A percentile compares a stretch with the other conserved stretches of the same genome.
These are phyloP conservation scores for Lagodon rhomboides DNA, from an alignment of 2,797 vertebrate species.

Conservation along the genomic window DNA sequence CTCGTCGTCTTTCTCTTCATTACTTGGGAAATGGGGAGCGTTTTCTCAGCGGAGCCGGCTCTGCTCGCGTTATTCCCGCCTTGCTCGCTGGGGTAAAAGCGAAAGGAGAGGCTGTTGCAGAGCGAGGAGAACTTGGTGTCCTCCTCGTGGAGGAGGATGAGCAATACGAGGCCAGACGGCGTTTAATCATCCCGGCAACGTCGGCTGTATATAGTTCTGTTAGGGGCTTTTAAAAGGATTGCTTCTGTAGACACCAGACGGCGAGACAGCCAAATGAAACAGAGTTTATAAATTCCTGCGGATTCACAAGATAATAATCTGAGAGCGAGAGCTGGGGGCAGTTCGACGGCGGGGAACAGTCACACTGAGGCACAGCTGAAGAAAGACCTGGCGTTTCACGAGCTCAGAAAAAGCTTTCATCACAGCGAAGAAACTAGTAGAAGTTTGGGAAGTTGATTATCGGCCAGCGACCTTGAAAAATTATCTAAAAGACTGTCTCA, in stretches of 20 bases:
- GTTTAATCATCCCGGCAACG: conserved; percentile 62
- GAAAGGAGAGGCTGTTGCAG: conserved; percentile 12
- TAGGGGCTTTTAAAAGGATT: conserved; percentile 70
- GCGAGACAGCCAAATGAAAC: conserved; percentile 53
- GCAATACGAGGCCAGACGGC: conserved; percentile 19
- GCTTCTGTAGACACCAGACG: conserved; percentile 55
- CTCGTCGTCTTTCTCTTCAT: conserved; percentile 67
- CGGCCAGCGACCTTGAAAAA: conserved; percentile 13
- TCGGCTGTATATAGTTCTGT: conserved; percentile 40
- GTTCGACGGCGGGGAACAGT: conserved; percentile 26
- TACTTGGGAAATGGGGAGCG: conserved; percentile 61
- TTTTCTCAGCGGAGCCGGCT: conserved; percentile 50
- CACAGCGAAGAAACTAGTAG: not conserved
- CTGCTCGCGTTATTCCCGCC: conserved; percentile 31
- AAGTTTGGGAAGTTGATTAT: conserved; percentile 21
- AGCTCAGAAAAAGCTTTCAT: conserved; percentile 19
- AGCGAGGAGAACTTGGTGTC: conserved; percentile 13
- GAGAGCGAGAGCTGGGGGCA: conserved; percentile 35
- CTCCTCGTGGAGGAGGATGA: conserved; percentile 22
- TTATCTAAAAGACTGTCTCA: not conserved
- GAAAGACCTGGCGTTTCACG: conserved; percentile 27
- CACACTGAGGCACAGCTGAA: conserved; percentile 9
- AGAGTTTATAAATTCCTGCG: conserved; percentile 40
- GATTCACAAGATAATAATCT: conserved; percentile 44
- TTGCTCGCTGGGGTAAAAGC: not conserved